Percentiles rank a stretch among this genome's conserved stretches.
Evolutionary conservation across 1,140 invertebrate species (phyloP).

Genomic region (Cyclargus thomasi): DNA sequence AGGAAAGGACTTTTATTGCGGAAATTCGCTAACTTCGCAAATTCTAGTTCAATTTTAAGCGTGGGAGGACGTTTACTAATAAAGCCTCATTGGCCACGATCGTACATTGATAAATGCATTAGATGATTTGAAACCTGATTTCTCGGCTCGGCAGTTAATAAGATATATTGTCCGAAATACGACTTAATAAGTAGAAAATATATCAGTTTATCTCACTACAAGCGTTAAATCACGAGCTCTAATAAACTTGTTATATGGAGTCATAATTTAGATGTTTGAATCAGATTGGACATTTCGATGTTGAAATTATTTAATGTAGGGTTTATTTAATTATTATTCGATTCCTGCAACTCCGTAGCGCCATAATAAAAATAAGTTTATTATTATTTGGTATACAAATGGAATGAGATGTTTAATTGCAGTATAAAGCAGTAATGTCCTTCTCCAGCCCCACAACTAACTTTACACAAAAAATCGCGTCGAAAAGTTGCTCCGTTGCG

Average conservation of each 20-base stretch:
- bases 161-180: slow-evolving; percentile 1
- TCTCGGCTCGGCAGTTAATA: background rate
- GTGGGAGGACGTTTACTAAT: background rate
- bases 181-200: slow-evolving; percentile 3
- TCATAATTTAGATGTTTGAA: background rate
- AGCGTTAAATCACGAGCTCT: background rate
- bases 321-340: no score
- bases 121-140: slow-evolving; percentile 1
- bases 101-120: background rate
- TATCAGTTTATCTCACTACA: background rate
- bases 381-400: no score
- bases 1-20: no score
- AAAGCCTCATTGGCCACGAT: background rate
- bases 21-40: background rate
- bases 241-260: background rate
- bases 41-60: background rate
- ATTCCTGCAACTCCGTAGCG: no score
- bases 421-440: no score
- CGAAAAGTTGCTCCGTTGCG: no score
- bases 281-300: background rate
- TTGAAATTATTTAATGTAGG: background rate
- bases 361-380: no score
- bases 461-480: no score
- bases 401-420: no score
- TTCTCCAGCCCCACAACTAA: no score